Evolutionary conservation across 2,888 invertebrate species (phyloP).

Genomic region (Conistra vaccinii): DNA sequence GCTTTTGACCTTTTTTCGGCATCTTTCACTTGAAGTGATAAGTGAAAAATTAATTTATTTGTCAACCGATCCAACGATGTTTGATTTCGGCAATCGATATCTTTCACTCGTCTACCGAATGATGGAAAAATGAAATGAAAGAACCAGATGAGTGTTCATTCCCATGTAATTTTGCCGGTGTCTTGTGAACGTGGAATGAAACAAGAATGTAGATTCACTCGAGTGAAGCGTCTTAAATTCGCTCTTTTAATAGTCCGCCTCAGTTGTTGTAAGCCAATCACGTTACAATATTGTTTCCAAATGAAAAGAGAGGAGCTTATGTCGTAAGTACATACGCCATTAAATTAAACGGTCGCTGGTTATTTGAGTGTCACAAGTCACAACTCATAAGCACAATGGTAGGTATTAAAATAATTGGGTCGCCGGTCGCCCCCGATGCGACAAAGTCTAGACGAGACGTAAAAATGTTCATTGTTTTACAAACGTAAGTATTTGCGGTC

Average conservation of each 20-base stretch:
- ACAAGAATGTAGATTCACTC: no score
- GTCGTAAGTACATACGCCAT: conserved; percentile 8
- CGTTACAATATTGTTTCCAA: not conserved
- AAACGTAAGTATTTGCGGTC: conserved; percentile 6
- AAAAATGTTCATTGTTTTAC: conserved; percentile 56
- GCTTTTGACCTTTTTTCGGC: no score
- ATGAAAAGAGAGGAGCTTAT: not conserved
- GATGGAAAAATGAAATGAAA: no score
- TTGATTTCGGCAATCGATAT: not conserved
- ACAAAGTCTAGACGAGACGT: conserved; percentile 51
- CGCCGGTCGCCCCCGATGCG: conserved; percentile 32
- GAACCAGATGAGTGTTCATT: no score
- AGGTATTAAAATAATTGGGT: conserved; percentile 60
- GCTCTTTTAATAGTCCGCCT: not conserved
- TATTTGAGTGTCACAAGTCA: conserved; percentile 44
- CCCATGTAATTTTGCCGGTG: not conserved
- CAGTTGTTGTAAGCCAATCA: not conserved
- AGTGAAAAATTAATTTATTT: not conserved
- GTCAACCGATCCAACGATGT: not conserved
- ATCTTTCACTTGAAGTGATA: no score
- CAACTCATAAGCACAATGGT: conserved; percentile 40
- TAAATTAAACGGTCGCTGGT: conserved; percentile 25
- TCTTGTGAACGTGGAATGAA: not conserved
- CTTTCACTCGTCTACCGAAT: not conserved
- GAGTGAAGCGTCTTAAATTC: not conserved